Conservation (phyloP, 2,888 invertebrate species). For the Dolichomitus sp. region DNA sequence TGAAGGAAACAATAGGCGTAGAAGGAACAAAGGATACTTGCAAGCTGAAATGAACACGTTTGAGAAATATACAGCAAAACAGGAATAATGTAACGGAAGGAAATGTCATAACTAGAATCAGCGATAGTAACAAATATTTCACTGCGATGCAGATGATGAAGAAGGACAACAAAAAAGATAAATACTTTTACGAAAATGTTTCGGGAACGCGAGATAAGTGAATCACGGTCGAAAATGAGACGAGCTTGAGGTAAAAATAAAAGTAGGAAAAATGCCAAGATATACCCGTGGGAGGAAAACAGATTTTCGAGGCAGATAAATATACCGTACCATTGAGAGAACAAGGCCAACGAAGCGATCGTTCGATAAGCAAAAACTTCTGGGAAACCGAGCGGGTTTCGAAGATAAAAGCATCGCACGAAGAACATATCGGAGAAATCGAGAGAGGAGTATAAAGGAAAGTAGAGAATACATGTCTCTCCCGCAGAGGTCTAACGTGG, state of each 20-base stretch:
- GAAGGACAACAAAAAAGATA: not conserved
- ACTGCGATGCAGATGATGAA: not conserved
- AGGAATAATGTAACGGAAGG: not conserved
- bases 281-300: not conserved
- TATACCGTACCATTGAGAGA: not conserved
- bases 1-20: constrained; percentile 12
- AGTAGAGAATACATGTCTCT: constrained; percentile 9
- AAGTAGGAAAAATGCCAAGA: not conserved
- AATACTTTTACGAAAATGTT: constrained; percentile 2
- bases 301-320: constrained; percentile 9
- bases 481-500: not conserved
- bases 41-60: not conserved
- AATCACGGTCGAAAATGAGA: constrained; percentile 20
- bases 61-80: not conserved
- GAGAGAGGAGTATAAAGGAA: constrained; percentile 5
- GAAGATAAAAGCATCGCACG: constrained; percentile 3
- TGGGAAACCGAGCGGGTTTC: constrained; percentile 10
- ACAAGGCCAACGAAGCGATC: constrained; percentile 1
- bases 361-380: constrained; percentile 2
- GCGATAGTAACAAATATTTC: not conserved
- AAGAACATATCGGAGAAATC: constrained; percentile 17
- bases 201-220: constrained; percentile 13
- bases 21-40: not conserved
- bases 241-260: constrained; percentile 7
- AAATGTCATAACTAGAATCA: not conserved